These are phyloP conservation scores for Himalopsyche phryganea DNA, from an alignment of 1,140 invertebrate genomes.

Conservation along the genomic window DNA sequence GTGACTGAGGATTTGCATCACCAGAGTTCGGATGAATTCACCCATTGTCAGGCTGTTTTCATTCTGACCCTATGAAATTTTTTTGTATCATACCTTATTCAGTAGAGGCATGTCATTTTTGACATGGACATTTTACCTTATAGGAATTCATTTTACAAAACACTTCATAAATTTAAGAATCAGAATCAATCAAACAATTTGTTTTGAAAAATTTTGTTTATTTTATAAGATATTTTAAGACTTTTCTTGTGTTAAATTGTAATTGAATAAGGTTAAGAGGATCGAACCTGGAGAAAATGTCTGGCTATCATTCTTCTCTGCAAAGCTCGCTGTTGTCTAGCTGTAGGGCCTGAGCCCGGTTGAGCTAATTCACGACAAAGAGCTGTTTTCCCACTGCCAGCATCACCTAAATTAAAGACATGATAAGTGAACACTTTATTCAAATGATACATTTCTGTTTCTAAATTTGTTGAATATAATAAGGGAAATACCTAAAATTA, in stretches of 20 bases:
- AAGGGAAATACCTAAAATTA: conserved; percentile 76
- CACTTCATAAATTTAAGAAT: no score
- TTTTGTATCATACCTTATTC: no score
- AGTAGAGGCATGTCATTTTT: no score
- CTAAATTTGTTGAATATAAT: no score
- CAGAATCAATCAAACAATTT: no score
- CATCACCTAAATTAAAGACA: conserved; percentile 55
- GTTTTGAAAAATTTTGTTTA: no score
- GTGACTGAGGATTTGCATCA: conserved; percentile 72
- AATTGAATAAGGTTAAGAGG: no score
- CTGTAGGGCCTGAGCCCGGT: conserved; percentile 63
- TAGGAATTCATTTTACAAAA: no score
- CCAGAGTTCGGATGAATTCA: conserved; percentile 79
- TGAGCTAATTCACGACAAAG: conserved; percentile 80
- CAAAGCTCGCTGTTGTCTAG: conserved; percentile 66
- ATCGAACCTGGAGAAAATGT: conserved; percentile 73
- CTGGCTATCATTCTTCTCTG: conserved; percentile 75
- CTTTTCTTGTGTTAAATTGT: no score
- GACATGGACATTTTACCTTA: no score
- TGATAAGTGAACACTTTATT: background rate
- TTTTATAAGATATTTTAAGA: no score
- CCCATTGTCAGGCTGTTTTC: conserved; percentile 67
- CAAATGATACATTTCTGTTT: background rate
- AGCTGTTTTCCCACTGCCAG: conserved; percentile 84
- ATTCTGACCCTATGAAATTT: conserved; percentile 38